phyloP scores from a whole-genome alignment of 1,140 invertebrate species.

The Nixonia krombeini region DNA sequence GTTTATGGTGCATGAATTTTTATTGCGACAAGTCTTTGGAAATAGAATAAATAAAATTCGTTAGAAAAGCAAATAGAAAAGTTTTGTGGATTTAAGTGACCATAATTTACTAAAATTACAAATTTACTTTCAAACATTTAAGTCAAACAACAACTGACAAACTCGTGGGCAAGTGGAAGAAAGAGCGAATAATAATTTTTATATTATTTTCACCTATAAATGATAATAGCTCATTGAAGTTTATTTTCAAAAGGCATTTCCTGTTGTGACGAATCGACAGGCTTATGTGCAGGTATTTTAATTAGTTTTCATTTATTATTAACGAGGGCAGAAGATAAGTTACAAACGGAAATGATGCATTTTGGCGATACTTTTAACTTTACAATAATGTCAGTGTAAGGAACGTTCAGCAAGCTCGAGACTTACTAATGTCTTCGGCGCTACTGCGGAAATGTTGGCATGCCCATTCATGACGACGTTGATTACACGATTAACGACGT shows the following conservation, averaged over 20 bases:
- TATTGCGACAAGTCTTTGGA: too few species aligned
- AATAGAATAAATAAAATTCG: too few species aligned
- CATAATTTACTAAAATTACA: too few species aligned
- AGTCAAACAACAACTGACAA: constrained; percentile 7
- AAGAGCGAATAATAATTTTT: too few species aligned
- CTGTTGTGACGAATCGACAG: constrained; percentile 36
- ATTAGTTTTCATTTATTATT: constrained; percentile 43
- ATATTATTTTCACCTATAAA: background rate
- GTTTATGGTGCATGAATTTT: too few species aligned
- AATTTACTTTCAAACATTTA: too few species aligned
- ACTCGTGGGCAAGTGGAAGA: constrained; percentile 1
- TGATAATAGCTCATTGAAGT: constrained; percentile 9
- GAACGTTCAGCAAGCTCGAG: constrained; percentile 2
- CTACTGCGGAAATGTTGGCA: constrained; percentile 20
- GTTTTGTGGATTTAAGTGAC: too few species aligned
- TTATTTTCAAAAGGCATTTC: constrained; percentile 46
- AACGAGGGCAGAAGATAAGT: background rate
- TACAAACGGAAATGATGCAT: constrained; percentile 7
- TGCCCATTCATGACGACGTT: constrained; percentile 21
- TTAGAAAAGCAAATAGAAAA: too few species aligned
- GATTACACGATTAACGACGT: constrained; percentile 27
- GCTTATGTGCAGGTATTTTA: constrained; percentile 44
- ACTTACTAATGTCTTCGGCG: constrained; percentile 6
- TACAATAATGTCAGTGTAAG: background rate
- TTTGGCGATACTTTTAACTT: constrained; percentile 5